Conservation (phyloP, 2,797 vertebrate species). For the Macrochelys suwanniensis region DNA sequence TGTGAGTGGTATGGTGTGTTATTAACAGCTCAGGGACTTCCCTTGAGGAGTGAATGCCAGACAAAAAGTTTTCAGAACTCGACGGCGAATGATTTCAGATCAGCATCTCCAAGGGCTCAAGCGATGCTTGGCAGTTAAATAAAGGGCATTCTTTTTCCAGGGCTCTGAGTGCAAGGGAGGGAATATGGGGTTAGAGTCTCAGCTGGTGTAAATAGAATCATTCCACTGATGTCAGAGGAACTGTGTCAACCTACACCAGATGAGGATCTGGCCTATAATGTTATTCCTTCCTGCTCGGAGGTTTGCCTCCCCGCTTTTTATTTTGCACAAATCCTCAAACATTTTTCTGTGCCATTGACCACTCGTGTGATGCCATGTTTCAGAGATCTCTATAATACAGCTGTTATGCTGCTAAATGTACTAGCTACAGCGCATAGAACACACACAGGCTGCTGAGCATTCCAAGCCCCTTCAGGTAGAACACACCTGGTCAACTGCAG, state of each 20-base stretch:
- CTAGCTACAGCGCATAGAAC: neutral
- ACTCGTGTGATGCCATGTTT: accelerated
- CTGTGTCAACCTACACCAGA: neutral
- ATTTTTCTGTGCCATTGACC: neutral
- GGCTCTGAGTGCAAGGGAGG: neutral
- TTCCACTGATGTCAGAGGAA: neutral
- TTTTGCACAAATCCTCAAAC: neutral
- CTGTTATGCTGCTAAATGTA: neutral
- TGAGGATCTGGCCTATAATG: neutral
- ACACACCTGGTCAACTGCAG: neutral
- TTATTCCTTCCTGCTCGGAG: neutral
- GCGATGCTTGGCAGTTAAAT: accelerated
- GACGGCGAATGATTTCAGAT: neutral
- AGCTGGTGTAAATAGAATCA: neutral
- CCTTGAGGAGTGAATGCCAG: neutral
- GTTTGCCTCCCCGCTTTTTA: neutral
- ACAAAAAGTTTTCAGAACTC: conserved; percentile 4
- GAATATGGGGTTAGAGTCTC: neutral
- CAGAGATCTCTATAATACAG: neutral
- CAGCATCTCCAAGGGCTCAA: neutral
- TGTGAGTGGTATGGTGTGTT: neutral
- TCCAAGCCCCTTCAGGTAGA: neutral
- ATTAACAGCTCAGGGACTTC: conserved; percentile 19
- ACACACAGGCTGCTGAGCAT: neutral
- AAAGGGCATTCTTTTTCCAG: neutral